phyloP scores from a whole-genome alignment of 2,888 invertebrate genomes.

The Acanthococcus lagerstroemiae region DNA sequence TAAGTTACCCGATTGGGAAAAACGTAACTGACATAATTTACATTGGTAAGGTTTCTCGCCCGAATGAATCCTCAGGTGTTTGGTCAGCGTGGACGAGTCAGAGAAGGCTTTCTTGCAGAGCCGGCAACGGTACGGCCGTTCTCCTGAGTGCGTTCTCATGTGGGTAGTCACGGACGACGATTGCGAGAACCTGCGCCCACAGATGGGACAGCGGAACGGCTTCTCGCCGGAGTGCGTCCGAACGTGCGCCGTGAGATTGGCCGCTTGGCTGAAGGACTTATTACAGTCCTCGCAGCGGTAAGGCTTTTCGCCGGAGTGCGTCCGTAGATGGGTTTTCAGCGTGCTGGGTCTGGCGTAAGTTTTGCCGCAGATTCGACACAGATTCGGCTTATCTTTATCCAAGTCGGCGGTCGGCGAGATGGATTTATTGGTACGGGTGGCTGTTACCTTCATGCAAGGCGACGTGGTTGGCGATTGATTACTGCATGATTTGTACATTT shows the following conservation, averaged over 20 bases:
- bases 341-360: conserved; percentile 94
- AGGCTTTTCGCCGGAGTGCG: conserved; percentile 91
- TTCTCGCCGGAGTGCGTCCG: conserved; percentile 95
- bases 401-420: conserved; percentile 7
- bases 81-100: conserved; percentile 95
- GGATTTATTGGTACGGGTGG: not conserved
- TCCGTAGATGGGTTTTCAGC: conserved; percentile 89
- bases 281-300: conserved; percentile 87
- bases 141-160: conserved; percentile 99
- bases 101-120: conserved; percentile 98
- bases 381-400: conserved; percentile 56
- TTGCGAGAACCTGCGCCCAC: conserved; percentile 93
- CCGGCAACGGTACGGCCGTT: conserved; percentile 84
- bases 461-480: conserved; percentile 11
- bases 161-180: conserved; percentile 94
- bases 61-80: conserved; percentile 82
- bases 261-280: conserved; percentile 96
- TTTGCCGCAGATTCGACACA: conserved; percentile 91
- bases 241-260: conserved; percentile 94
- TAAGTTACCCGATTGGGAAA: conserved; percentile 96
- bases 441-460: conserved; percentile 8
- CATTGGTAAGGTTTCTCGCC: conserved; percentile 98
- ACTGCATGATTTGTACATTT: conserved; percentile 22
- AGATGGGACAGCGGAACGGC: conserved; percentile 91
- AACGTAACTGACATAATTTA: conserved; percentile 86